These are phyloP conservation scores for Neosilurus hyrtlii DNA, from an alignment of 2,797 vertebrate genomes.

Conservation along the genomic window DNA sequence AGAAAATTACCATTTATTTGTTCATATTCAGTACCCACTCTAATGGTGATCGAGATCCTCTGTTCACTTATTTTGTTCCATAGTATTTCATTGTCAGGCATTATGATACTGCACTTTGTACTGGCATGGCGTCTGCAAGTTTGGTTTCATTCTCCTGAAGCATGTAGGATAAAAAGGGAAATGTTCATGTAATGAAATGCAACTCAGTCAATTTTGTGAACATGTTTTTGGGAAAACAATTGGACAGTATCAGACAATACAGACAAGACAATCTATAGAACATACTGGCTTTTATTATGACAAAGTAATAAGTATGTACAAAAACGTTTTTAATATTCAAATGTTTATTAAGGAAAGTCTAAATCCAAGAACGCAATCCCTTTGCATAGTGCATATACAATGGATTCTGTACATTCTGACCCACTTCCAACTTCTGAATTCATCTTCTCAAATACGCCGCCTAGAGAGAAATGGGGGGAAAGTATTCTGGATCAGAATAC, in stretches of 20 bases:
- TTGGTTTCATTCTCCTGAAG: background rate
- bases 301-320: background rate
- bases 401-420: slow-evolving; percentile 7
- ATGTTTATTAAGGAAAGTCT: background rate
- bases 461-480: slow-evolving; percentile 60
- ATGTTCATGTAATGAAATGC: background rate
- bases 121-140: background rate
- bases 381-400: background rate
- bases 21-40: background rate
- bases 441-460: slow-evolving; percentile 79
- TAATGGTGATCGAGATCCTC: background rate
- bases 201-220: background rate
- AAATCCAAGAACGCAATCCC: background rate
- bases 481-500: background rate
- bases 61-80: too few relatives aligned
- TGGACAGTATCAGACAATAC: background rate
- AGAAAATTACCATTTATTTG: background rate
- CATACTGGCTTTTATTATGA: background rate
- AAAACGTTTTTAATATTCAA: slow-evolving; percentile 6
- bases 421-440: slow-evolving; percentile 32
- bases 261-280: background rate
- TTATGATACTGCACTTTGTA: background rate
- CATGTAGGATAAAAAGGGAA: background rate
- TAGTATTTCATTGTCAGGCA: background rate
- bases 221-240: background rate